Base-by-base conservation (phyloP, 2,797 vertebrate species). In the Cygnus olor region DNA sequence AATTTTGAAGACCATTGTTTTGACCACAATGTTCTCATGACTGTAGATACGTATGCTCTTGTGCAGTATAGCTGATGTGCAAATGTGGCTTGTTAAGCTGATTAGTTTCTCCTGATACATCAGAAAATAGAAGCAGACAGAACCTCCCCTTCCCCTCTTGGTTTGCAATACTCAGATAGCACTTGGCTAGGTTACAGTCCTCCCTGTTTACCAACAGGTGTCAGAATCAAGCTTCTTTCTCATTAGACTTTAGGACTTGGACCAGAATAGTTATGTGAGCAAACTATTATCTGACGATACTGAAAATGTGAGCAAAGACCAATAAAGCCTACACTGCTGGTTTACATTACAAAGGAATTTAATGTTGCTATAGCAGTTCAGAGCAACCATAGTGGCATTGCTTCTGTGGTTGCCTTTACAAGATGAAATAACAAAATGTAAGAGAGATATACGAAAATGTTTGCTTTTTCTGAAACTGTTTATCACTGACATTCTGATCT, bases 401-500 rank as follows among this genome's bases (percentile, higher is more conserved):
- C 4, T 82, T 54, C 34, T 32, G 27, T 25, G 36, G 8, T 38
- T 30, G 27, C 24, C 47, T 51, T 60, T 36, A 57, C 7, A 44
- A 57, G 25, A 51, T 18, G 15, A 60, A 84, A 14, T 10, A 81
- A 85, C 47, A 80, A 10, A 7, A 0, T 2, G 0, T 5, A 51
- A 47, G 51, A 56, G 10, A 30, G 11, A 34, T 1, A 19, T 60
- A 32, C n/a, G 57, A 44, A 68, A 21, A 34, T 4, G 3, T 21
- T 85, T 44, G 8, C 14, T 80, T 88, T 47, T 49, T 45, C 60
- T 90, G 30, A 36, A 19, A 49, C 6, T 86, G 16, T 49, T 63
- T 36, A 57, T 32, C 36, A n/a, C 40, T 79, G 49, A 22, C 17
- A 80, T 61, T 61, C 30, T 10, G 22, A 7, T 16, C 68, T 22